Base-by-base conservation (phyloP, 2,888 invertebrate species). In the Tiliacea citrago region DNA sequence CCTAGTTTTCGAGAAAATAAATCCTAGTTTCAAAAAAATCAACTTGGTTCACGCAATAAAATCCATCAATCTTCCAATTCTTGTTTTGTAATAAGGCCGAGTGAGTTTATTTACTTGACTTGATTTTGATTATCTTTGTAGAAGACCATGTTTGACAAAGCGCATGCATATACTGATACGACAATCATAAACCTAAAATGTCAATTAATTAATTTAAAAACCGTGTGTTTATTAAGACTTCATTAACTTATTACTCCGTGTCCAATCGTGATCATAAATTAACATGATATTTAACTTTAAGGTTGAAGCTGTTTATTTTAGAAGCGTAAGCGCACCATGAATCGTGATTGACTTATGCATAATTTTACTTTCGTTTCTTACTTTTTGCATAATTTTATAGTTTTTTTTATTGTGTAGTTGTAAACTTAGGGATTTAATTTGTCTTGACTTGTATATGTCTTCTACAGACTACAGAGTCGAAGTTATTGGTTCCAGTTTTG, bases 211-310 rank as follows among this genome's bases (percentile, higher is more conserved):
- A 18, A 21, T 35, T 21, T 21, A 35, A 12, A 1, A 35, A 21
- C 7, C 7, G 1, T 39, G 13, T 6, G 39, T 21, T 42, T n/a
- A 2, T n/a, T n/a, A 39, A 8, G 51, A 39, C 21, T 81, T 62
- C 82, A 81, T 73, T 60, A 0, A 18, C 4, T 63, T 0, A 0
- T 10, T 58, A 58, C 61, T 81, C 77, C 12, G 21, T 69, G 66
- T 47, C 13, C 29, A 65, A 51, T 77, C 82, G 73, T 82, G 81
- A 77, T 73, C 73, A 63, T 77, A 82, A 73, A 77, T 81, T 81
- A 81, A 73, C 73, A 76, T 75, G 68, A 73, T 76, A 57, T 73
- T 74, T 69, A 63, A 69, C 16, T 82, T 79, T 79, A 47, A 58
- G 60, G 51, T 67, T 61, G 45, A 61, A 75, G 69, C 35, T 60